Percentiles rank a stretch among this genome's conserved stretches.
These are phyloP conservation scores for Diadegma fenestrale DNA, from an alignment of 2,888 invertebrate genomes.

Conservation along the genomic window DNA sequence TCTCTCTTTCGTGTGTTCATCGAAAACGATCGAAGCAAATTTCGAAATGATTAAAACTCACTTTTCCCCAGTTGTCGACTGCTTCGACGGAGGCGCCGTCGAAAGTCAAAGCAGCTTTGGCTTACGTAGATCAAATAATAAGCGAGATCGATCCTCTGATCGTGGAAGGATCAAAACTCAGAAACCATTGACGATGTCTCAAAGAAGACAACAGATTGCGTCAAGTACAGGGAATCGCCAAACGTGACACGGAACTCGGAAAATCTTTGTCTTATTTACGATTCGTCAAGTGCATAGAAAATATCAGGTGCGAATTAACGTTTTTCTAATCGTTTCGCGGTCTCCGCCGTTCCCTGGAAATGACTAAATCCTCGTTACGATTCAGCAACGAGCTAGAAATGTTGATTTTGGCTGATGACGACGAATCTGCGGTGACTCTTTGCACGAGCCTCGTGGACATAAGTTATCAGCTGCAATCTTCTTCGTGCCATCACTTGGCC, in stretches of 20 bases:
- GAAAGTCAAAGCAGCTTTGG: slow-evolving; percentile 88
- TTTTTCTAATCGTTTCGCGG: no score
- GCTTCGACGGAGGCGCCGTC: slow-evolving; percentile 88
- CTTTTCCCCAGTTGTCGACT: slow-evolving; percentile 87
- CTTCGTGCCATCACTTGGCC: slow-evolving; percentile 87
- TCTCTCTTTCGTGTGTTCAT: no score
- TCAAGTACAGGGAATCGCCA: slow-evolving; percentile 86
- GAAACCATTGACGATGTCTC: slow-evolving; percentile 83
- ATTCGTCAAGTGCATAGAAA: slow-evolving; percentile 90
- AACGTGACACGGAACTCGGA: slow-evolving; percentile 87
- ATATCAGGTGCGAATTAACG: slow-evolving; percentile 90
- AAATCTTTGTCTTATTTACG: slow-evolving; percentile 88
- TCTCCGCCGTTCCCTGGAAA: neutral
- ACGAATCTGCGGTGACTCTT: slow-evolving; percentile 86
- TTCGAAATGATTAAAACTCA: slow-evolving; percentile 27
- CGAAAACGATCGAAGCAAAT: neutral
- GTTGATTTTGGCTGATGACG: slow-evolving; percentile 87
- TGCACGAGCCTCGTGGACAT: slow-evolving; percentile 87
- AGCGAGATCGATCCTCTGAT: slow-evolving; percentile 85
- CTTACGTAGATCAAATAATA: slow-evolving; percentile 87
- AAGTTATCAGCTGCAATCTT: slow-evolving; percentile 84
- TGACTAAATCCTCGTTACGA: slow-evolving; percentile 59
- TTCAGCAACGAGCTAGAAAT: slow-evolving; percentile 88
- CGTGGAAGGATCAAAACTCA: slow-evolving; percentile 80
- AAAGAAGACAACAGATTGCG: slow-evolving; percentile 84